Conservation (phyloP, 2,797 vertebrate species). For the Danio kyathit region DNA sequence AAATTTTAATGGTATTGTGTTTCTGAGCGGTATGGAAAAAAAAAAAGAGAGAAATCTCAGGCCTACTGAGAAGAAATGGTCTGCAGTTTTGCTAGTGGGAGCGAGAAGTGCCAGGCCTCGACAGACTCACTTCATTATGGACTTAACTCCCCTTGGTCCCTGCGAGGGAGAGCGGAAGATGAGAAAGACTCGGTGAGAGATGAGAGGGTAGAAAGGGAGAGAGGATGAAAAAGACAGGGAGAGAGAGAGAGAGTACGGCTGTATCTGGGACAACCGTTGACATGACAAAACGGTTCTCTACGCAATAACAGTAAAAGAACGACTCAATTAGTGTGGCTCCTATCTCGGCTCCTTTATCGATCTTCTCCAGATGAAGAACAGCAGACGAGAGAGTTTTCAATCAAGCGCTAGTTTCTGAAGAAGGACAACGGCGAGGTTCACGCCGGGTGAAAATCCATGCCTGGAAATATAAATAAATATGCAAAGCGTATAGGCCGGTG, state of each 20-base stretch:
- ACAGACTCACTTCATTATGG: constrained; percentile 33
- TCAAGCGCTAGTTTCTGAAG: constrained; percentile 64
- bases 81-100: constrained; percentile 13
- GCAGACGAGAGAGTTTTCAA: constrained; percentile 81
- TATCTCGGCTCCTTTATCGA: constrained; percentile 81
- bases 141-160: constrained; percentile 45
- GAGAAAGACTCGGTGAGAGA: constrained; percentile 24
- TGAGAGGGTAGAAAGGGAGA: neutral
- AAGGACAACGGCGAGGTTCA: constrained; percentile 39
- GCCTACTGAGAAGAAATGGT: constrained; percentile 21
- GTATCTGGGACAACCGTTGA: constrained; percentile 68
- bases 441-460: constrained; percentile 64
- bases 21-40: constrained; percentile 10
- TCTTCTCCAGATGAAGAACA: constrained; percentile 80
- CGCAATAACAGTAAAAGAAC: constrained; percentile 78
- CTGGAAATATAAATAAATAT: constrained; percentile 55
- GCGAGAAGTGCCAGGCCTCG: constrained; percentile 12
- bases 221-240: neutral
- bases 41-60: neutral
- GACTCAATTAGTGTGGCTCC: constrained; percentile 83
- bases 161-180: constrained; percentile 29
- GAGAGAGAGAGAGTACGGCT: constrained; percentile 35
- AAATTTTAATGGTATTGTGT: constrained; percentile 44
- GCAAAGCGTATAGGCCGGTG: constrained; percentile 39
- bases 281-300: constrained; percentile 78